phyloP scores from a whole-genome alignment of 2,797 vertebrate genomes.

The Tamandua tetradactyla region DNA sequence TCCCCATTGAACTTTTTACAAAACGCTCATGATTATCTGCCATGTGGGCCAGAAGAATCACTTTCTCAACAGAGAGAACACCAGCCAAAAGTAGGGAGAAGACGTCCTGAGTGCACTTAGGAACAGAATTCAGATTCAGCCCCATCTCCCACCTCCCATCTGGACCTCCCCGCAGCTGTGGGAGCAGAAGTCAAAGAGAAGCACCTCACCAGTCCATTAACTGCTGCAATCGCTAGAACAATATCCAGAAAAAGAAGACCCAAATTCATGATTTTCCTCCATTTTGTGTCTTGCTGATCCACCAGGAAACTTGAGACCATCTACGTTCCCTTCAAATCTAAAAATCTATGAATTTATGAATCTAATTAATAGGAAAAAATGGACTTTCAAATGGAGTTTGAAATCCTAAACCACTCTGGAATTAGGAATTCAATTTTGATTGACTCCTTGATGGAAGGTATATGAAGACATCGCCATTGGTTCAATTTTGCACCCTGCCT shows the following conservation, averaged over 20 bases:
- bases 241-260: neutral
- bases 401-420: neutral
- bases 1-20: conserved; percentile 66
- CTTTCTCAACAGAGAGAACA: conserved; percentile 55
- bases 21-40: conserved; percentile 67
- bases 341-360: neutral
- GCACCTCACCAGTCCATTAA: neutral
- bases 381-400: neutral
- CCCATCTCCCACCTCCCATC: conserved; percentile 54
- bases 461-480: neutral
- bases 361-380: neutral
- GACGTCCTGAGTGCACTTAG: neutral
- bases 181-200: neutral
- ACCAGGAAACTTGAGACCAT: neutral
- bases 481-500: neutral
- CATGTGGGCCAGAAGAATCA: conserved; percentile 56
- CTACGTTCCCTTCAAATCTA: neutral
- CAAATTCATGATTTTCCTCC: neutral
- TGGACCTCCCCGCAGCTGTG: neutral
- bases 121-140: conserved; percentile 48
- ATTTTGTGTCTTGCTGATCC: neutral
- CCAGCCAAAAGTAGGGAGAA: conserved; percentile 64
- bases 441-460: neutral
- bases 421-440: neutral
- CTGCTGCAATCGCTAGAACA: neutral